Evolutionary conservation across 2,888 invertebrate genomes (phyloP).

Genomic region (Leptinotarsa haldemani): DNA sequence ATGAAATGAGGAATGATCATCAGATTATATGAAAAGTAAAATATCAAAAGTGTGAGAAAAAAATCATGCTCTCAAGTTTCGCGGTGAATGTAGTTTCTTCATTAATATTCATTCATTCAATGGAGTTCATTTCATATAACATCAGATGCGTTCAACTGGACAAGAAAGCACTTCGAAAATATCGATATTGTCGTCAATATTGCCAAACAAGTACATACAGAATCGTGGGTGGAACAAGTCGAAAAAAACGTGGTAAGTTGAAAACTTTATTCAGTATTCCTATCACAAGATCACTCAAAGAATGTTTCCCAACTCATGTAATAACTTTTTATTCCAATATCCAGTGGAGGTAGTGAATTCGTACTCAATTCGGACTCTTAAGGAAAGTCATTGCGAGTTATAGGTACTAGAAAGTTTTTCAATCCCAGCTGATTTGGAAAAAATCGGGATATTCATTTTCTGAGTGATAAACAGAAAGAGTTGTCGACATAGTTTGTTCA

Average conservation of each 20-base stretch:
- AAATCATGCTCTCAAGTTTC: too few species aligned
- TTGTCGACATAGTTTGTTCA: neutral
- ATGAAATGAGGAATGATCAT: too few species aligned
- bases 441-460: neutral
- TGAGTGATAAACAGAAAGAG: neutral
- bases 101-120: too few species aligned
- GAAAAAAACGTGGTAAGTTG: conserved; percentile 63
- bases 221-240: conserved; percentile 58
- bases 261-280: neutral
- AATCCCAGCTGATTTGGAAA: neutral
- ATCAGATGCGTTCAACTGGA: conserved; percentile 56
- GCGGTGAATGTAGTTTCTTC: too few species aligned
- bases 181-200: conserved; percentile 67
- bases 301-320: neutral
- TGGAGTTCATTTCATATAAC: neutral
- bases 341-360: neutral
- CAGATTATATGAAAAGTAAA: too few species aligned
- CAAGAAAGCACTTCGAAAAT: conserved; percentile 55
- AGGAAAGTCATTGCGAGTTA: neutral
- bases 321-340: neutral
- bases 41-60: too few species aligned
- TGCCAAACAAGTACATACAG: conserved; percentile 62
- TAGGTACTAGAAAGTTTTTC: neutral
- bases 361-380: neutral
- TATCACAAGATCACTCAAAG: neutral